Evolutionary conservation across 2,888 invertebrate species (phyloP), one percentile per base, ranked within the genome.

Genomic region (Drosophila pullipes): DNA sequence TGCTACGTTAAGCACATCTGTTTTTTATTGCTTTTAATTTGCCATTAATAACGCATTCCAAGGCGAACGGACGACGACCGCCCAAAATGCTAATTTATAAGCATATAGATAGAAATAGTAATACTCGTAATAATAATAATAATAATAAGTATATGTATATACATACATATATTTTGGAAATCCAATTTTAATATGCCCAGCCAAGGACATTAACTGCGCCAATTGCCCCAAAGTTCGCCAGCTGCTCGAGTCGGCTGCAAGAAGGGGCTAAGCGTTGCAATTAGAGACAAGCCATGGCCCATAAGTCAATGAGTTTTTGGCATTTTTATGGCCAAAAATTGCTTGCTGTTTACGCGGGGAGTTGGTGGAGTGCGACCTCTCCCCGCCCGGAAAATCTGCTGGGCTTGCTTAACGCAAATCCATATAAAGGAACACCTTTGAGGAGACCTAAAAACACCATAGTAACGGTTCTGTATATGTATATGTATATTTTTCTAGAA

Each of bases 11-110:
- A 91, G 92, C 92, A 92, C 92, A 92, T 92, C 92, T 92, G 92
- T 85, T 91, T 92, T 92, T 92, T 92, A 92, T 92, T 92, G 90
- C 92, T 91, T 92, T 92, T 92, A 92, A 92, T 92, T 92, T 90
- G 91, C 92, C 92, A 92, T 92, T 92, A 92, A 92, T 92, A 92
- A 92, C 91, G 91, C 88, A 88, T 88, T 88, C 83, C 86, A 74
- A 77, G 84, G 81, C 83, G 69, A 83, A 73, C 68, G 78, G 64
- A 67, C 86, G 69, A 60, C 72, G 85, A 61, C 69, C 81, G 74
- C 65, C 70, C 65, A 61, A 83, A 85, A 85, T 87, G 88, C 85
- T 85, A 87, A 85, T 87, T 86, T 87, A 85, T 87, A 87, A 82
- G 77, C 73, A 78, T 80, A 82, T 76, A 81, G 78, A 81, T 83